Base-by-base conservation (phyloP, 2,888 invertebrate species). In the Nasonia oneida region DNA sequence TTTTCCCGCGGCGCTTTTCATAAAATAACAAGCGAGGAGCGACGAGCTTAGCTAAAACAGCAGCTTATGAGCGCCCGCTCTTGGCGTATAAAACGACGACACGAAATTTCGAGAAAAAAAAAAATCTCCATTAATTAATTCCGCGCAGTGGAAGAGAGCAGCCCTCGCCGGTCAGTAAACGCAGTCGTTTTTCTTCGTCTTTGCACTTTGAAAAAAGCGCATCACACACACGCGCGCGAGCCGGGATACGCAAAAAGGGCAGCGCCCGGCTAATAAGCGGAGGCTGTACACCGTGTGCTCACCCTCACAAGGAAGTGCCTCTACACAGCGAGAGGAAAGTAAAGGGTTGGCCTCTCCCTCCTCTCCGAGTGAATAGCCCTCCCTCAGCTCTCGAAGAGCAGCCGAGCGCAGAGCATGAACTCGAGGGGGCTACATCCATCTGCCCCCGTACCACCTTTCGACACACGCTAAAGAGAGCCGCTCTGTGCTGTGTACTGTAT, bases 251-350 rank as follows among this genome's bases (percentile, higher is more conserved):
- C 47, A 47, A 42, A 42, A 23, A 50, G 64, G 47, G 64, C 80
- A 50, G 23, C 50, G 79, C 29, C n/a, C n/a, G 33, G 77, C 77
- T 81, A 85, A 81, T 81, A 85, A 77, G 77, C 73, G 73, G 39
- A 84, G 42, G 75, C 76, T 57, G 70, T 12, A 42, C 18, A 37
- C 12, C 4, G 37, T 3, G 15, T 29, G 3, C 39, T 73, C 33
- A 33, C 29, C 67, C 67, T 33, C 33, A 33, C 67, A 33, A 67
- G 33, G 67, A 67, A 67, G 67, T 61, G 8, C 23, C 57, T 61
- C n/a, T 8, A 79, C 64, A 64, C 64, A 64, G 29, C 29, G 29
- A 29, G 37, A 37, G 73, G 29, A 64, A n/a, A 10, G 23, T 61
- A 53, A 71, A 81, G 53, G 50, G 33, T n/a, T 18, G 23, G 15